Percentiles rank a stretch among this genome's conserved stretches.
Conservation (phyloP, 2,888 invertebrate genomes). For the Leptinotarsa juncta region DNA sequence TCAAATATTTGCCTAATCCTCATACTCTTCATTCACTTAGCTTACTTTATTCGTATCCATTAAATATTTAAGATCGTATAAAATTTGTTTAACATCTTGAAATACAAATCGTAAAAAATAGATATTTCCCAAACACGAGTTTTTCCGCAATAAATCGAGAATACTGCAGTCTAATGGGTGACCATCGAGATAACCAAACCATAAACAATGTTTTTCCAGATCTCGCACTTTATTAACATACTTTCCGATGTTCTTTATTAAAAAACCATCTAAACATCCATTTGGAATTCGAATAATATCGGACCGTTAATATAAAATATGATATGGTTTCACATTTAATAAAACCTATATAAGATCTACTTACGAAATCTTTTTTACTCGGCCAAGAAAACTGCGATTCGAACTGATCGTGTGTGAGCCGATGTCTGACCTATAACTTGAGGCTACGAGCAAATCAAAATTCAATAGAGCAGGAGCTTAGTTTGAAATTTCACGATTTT, state of each 20-base stretch:
- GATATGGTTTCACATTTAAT: constrained; percentile 22
- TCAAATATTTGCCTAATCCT: constrained; percentile 37
- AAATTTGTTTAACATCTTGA: constrained; percentile 29
- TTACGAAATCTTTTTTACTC: constrained; percentile 42
- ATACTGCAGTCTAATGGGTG: neutral
- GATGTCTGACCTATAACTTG: constrained; percentile 51
- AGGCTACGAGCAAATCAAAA: constrained; percentile 45
- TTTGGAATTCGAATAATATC: constrained; percentile 3
- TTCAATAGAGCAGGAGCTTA: constrained; percentile 37
- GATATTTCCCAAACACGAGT: neutral
- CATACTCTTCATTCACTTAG: constrained; percentile 34
- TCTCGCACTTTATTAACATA: constrained; percentile 27
- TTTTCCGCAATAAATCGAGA: neutral
- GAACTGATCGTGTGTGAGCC: constrained; percentile 38
- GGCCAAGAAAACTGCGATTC: constrained; percentile 42
- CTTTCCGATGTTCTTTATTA: constrained; percentile 7
- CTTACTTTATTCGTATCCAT: constrained; percentile 34
- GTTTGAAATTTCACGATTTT: neutral
- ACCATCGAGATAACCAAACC: constrained; percentile 12
- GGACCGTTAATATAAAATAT: constrained; percentile 24
- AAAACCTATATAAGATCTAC: constrained; percentile 35
- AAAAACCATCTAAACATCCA: constrained; percentile 19
- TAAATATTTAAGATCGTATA: constrained; percentile 36
- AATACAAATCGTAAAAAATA: constrained; percentile 4
- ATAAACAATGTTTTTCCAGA: constrained; percentile 22